Conservation (phyloP, 2,113 vertebrate genomes). For the Gorsachius goisagi region DNA sequence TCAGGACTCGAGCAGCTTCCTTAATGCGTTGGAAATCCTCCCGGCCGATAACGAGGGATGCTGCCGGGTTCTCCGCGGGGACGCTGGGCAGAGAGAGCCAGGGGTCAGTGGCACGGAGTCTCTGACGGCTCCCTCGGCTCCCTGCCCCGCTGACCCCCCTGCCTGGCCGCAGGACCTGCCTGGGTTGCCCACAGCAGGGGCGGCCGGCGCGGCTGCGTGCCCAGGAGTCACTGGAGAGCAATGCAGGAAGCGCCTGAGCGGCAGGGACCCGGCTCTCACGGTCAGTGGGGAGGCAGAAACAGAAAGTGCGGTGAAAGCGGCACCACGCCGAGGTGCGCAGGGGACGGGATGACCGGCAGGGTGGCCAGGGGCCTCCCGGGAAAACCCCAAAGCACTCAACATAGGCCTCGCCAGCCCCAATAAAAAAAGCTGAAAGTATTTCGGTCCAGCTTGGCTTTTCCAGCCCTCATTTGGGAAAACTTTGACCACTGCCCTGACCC, state of each 20-base stretch:
- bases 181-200: background rate
- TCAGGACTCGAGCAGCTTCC: constrained; percentile 56
- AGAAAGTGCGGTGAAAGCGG: background rate
- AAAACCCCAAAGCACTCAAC: background rate
- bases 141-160: background rate
- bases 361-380: background rate
- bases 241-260: background rate
- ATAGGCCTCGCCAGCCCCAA: background rate
- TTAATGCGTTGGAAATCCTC: constrained; percentile 77
- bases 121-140: accelerated
- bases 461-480: background rate
- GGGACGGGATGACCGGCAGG: accelerated
- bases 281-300: background rate
- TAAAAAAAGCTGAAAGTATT: background rate
- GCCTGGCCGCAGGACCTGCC: too few species aligned
- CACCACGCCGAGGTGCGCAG: accelerated
- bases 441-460: background rate
- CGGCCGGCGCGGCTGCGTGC: accelerated
- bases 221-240: background rate
- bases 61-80: constrained; percentile 74
- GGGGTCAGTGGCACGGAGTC: accelerated
- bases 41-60: constrained; percentile 73
- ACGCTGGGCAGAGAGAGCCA: constrained; percentile 63
- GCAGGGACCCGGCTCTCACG: background rate
- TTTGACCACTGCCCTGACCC: background rate